Base-by-base conservation (phyloP, 2,113 vertebrate genomes). In the Probosciger aterrimus region DNA sequence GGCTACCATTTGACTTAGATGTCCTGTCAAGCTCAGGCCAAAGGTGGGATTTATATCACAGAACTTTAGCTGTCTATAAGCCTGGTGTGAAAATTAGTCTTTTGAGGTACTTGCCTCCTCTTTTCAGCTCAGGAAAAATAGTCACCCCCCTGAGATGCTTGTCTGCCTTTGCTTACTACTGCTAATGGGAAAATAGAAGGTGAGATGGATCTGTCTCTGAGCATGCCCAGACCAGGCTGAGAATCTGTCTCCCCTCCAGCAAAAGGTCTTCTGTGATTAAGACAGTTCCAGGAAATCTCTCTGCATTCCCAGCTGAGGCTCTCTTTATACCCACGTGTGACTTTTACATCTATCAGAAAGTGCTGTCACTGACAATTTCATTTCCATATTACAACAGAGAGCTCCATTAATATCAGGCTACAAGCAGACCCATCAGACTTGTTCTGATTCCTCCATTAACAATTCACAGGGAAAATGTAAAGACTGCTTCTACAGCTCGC, bases 351-450 rank as follows among this genome's bases (percentile, higher is more conserved):
- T 79, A 46, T 78, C 39, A 81, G 75, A 59, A 94, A 95, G 73
- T 0, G 1, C 79, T 77, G 46, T 37, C 67, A 74, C 64, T 39
- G 50, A 23, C 33, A 62, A 12, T 62, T 27, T 81, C 18, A 6
- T 80, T 91, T 95, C 46, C 80, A 78, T 92, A 64, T 84, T 94
- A 62, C 88, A 93, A 55, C 22, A 60, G 87, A 95, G 68, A 91
- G 24, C 35, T 88, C 88, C 77, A 82, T 78, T 82, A 83, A 27
- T 44, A 94, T 37, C 63, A 88, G 65, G 37, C 46, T 81, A 74
- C 64, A 86, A 68, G 63, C 28, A 92, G 80, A 86, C 9, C 14
- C 52, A 92, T 60, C 64, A 90, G 94, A 93, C 30, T 25, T 44
- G 18, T 67, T 93, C 52, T 37, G 31, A 90, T 73, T 68, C 49